Percentiles rank a stretch among this genome's conserved stretches.
Conservation (phyloP, 2,113 vertebrate genomes). For the zebrafish (Danio rerio) region GRCz12tu NC_133195.1:11078501-11079000, state of each 20-base stretch:
- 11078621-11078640: no score
- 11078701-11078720: no score
- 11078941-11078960: conserved; percentile 76
- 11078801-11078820: background rate
- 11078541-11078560: no score
- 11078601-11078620: no score
- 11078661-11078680: no score
- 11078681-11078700: no score
- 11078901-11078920: conserved; percentile 75
- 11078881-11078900: conserved; percentile 62
- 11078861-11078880: conserved; percentile 12
- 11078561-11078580: no score
- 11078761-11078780: background rate
- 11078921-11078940: conserved; percentile 67
- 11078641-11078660: no score
- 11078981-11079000: conserved; percentile 66
- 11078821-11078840: conserved; percentile 36
- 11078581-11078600: no score
- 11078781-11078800: background rate
- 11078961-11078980: conserved; percentile 75
- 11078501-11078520: no score
- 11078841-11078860: conserved; percentile 1
- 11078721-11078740: background rate
- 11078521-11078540: no score
- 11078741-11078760: background rate